Evolutionary conservation across 2,113 vertebrate species (phyloP).

Genomic region (Myocastor coypus): DNA sequence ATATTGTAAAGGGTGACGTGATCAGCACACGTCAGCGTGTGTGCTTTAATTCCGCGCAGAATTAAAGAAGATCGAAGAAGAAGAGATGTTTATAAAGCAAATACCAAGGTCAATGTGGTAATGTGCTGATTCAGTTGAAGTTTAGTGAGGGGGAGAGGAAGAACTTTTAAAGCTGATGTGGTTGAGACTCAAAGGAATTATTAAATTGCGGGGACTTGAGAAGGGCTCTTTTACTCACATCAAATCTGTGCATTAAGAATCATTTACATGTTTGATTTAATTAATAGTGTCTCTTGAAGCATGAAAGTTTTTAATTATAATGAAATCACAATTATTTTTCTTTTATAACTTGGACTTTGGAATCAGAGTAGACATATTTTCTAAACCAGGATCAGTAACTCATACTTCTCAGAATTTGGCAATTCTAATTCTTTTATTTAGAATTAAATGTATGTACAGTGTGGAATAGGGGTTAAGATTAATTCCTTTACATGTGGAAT

Average conservation of each 20-base stretch:
- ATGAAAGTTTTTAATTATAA: not conserved
- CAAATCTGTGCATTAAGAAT: not conserved
- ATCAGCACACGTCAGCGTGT: no score
- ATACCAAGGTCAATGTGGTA: not conserved
- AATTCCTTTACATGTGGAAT: not conserved
- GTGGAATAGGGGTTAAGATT: not conserved
- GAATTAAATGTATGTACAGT: not conserved
- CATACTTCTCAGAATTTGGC: not conserved
- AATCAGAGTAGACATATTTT: not conserved
- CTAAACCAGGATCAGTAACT: not conserved
- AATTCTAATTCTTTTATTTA: not conserved
- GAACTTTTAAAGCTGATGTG: not conserved
- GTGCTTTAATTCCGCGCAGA: no score
- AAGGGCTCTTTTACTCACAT: not conserved
- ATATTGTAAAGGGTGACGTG: not conserved
- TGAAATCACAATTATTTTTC: not conserved
- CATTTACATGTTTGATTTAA: not conserved
- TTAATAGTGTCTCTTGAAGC: not conserved
- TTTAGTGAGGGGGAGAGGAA: not conserved
- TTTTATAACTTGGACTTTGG: not conserved
- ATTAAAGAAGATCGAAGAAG: not conserved
- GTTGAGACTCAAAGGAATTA: not conserved
- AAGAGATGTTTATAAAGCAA: not conserved
- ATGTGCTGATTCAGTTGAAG: not conserved
- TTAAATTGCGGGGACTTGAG: not conserved